These are phyloP conservation scores for Trichonephila inaurata DNA, from an alignment of 1,140 invertebrate species.

Conservation along the genomic window DNA sequence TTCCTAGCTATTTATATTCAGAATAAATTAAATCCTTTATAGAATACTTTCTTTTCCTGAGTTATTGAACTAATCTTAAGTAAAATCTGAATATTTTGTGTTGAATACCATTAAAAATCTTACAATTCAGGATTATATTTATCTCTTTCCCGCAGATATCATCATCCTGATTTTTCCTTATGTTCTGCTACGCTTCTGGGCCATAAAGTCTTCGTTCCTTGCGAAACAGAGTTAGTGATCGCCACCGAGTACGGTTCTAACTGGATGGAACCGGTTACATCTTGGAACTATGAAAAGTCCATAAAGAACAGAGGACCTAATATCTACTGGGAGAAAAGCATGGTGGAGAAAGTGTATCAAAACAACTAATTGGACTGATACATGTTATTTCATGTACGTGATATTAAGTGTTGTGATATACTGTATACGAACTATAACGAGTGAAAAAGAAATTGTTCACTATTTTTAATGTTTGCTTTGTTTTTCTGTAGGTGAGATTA, in stretches of 20 bases:
- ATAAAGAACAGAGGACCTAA: constrained; percentile 64
- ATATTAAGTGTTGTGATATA: background rate
- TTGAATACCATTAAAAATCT: too few species aligned
- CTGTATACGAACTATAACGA: background rate
- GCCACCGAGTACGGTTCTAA: constrained; percentile 83
- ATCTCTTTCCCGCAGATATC: constrained; percentile 80
- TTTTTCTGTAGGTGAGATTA: background rate
- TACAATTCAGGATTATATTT: too few species aligned
- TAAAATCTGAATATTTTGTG: too few species aligned
- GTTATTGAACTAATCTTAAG: too few species aligned
- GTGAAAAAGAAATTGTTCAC: too few species aligned
- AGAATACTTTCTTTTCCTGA: too few species aligned
- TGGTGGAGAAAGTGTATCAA: constrained; percentile 44
- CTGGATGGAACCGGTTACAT: constrained; percentile 82
- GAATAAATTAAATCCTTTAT: too few species aligned
- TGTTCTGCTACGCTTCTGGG: constrained; percentile 84
- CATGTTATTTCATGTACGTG: background rate
- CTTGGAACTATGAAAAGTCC: constrained; percentile 83
- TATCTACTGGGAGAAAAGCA: constrained; percentile 55
- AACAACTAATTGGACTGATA: background rate
- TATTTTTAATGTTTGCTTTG: background rate
- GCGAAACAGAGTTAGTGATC: constrained; percentile 83
- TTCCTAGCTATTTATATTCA: too few species aligned
- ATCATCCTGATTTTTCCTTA: constrained; percentile 83
- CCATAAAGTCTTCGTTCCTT: constrained; percentile 83